Evolutionary conservation across 2,797 vertebrate genomes (phyloP), one percentile per base, ranked within the genome.

Genomic region (Muscicapa striata): DNA sequence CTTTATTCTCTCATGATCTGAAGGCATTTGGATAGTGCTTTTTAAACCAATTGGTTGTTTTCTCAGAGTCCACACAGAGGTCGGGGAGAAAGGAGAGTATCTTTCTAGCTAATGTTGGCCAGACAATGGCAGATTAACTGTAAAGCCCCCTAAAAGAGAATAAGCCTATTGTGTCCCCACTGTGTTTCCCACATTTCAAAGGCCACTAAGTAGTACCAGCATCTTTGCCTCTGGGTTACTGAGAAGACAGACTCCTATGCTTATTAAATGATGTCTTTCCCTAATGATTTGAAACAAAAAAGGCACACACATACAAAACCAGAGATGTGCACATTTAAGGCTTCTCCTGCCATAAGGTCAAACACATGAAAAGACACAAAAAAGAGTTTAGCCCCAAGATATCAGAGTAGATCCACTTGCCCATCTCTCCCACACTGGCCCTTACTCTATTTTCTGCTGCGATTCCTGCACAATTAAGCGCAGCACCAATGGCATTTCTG

Each of bases 171-270:
- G 97, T 97, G 91, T 88, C 83, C 83, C 87, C 91, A 95, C 95
- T 91, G 94, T 94, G 94, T 97, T 97, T 97, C 97, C 97, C 97
- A 97, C 97, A 97, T 97, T 97, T 97, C 96, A 96, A 96, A 96
- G 91, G 87, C 84, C 91, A 90, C 91, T 96, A 95, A 97, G 95
- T 83, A 96, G 91, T 92, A 92, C 92, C 86, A 96, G 94, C 89
- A 84, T 92, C 93, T 86, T 95, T 94, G 97, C 96, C 93, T 94
- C 92, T 92, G 90, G 96, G 89, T 87, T 83, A 95, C 78, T 86
- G 88, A 97, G 95, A 97, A 97, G 87, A 91, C 93, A 95, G 92
- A 94, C 67, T 88, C 87, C 88, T 84, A 54, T 78, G 94, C 84
- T 95, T 86, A 55, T 92, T 93, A 96, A 96, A 96, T 92, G 96